phyloP scores from a whole-genome alignment of 2,797 vertebrate species.

The Euphonia xanthogaster region DNA sequence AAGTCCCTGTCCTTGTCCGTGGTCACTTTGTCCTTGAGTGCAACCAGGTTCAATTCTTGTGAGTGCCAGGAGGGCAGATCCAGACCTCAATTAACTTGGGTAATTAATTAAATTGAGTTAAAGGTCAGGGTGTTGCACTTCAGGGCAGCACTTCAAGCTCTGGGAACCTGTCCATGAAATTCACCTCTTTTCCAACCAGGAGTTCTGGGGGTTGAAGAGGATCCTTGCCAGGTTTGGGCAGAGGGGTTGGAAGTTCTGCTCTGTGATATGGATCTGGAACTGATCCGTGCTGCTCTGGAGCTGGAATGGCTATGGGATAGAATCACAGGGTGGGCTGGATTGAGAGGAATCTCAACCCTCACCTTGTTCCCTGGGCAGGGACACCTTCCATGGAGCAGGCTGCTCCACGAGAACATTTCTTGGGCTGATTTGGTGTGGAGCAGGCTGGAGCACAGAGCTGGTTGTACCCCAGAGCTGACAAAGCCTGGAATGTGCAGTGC shows the following conservation, averaged over 20 bases:
- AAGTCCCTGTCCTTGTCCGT: neutral
- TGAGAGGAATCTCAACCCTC: neutral
- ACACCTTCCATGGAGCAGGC: neutral
- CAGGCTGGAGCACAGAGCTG: neutral
- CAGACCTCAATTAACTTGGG: neutral
- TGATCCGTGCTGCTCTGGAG: neutral
- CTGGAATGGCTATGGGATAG: fast-evolving
- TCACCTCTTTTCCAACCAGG: neutral
- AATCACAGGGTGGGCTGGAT: neutral
- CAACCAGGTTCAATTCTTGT: neutral
- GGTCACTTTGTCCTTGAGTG: neutral
- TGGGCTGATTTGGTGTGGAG: fast-evolving
- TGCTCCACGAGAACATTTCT: fast-evolving
- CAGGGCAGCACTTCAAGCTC: neutral
- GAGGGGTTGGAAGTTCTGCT: neutral
- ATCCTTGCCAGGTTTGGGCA: neutral
- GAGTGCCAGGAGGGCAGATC: too few species aligned
- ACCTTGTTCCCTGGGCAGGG: neutral
- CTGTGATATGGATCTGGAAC: neutral
- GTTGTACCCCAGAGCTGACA: fast-evolving
- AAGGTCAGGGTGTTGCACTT: neutral
- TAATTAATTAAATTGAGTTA: neutral
- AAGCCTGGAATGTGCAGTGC: fast-evolving
- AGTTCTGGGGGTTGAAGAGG: neutral
- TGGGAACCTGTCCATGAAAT: fast-evolving